These are phyloP conservation scores for Camelus bactrianus DNA, from an alignment of 2,113 vertebrate genomes.

Conservation along the genomic window DNA sequence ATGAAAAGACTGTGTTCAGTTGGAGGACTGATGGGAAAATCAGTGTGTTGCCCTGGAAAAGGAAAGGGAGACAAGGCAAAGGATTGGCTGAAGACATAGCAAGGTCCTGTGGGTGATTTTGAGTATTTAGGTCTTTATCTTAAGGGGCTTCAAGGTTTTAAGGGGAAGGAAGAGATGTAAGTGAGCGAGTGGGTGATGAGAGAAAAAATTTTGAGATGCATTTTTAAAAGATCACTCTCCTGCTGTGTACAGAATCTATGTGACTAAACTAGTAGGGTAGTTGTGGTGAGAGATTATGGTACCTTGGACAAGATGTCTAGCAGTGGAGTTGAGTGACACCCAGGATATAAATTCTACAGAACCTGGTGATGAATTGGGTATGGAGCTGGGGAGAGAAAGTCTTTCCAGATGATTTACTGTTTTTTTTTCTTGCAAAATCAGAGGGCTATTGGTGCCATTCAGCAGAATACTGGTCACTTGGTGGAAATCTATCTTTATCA, in stretches of 20 bases:
- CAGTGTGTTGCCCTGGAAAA: no score
- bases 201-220: neutral
- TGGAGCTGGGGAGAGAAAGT: neutral
- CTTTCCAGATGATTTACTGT: neutral
- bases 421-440: neutral
- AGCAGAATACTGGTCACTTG: neutral
- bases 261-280: neutral
- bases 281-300: neutral
- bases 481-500: neutral
- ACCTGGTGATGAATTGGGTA: neutral
- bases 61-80: fast-evolving
- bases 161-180: neutral
- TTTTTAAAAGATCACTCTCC: neutral
- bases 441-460: neutral
- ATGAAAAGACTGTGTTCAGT: neutral
- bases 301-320: no score
- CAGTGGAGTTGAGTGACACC: fast-evolving
- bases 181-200: neutral
- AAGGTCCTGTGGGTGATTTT: neutral
- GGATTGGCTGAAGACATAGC: neutral
- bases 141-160: neutral
- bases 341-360: neutral
- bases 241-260: neutral
- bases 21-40: neutral
- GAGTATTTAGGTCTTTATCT: neutral